These are phyloP conservation scores for Danionella cerebrum DNA, from an alignment of 2,113 vertebrate genomes.

Conservation along the genomic window DNA sequence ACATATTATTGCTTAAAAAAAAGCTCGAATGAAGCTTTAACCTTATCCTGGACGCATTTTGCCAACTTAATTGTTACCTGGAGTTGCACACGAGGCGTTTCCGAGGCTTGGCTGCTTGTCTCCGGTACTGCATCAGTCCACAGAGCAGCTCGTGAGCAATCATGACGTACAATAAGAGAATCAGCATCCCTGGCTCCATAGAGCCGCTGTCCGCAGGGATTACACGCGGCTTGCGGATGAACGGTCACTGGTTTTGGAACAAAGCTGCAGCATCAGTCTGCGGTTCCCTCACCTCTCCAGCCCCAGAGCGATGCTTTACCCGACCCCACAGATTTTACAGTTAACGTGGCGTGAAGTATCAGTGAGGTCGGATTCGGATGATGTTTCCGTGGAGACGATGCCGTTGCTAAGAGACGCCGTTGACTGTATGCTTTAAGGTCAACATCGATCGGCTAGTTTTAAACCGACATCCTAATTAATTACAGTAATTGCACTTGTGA, in stretches of 20 bases:
- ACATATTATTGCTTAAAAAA: no score
- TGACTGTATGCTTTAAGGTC: background rate
- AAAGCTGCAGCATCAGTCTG: background rate
- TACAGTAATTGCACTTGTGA: no score
- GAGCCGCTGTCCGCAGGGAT: slow-evolving; percentile 1
- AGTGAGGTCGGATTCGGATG: slow-evolving; percentile 30
- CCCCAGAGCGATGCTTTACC: no score
- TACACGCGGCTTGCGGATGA: no score
- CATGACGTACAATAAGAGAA: slow-evolving; percentile 81
- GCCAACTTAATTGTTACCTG: slow-evolving; percentile 68
- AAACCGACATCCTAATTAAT: no score
- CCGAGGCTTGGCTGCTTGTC: slow-evolving; percentile 69
- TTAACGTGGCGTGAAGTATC: background rate
- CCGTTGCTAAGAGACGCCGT: slow-evolving; percentile 57
- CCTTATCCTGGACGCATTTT: no score
- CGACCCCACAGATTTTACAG: background rate
- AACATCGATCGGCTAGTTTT: background rate
- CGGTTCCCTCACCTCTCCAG: background rate
- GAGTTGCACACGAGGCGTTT: slow-evolving; percentile 64
- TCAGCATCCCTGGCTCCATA: slow-evolving; percentile 82
- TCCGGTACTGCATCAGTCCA: slow-evolving; percentile 79
- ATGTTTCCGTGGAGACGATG: slow-evolving; percentile 65
- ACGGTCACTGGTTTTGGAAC: no score
- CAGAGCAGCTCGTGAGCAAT: slow-evolving; percentile 81
- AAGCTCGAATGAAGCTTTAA: no score